Conservation (phyloP, 1,140 invertebrate genomes). For the Solen grandis region DNA sequence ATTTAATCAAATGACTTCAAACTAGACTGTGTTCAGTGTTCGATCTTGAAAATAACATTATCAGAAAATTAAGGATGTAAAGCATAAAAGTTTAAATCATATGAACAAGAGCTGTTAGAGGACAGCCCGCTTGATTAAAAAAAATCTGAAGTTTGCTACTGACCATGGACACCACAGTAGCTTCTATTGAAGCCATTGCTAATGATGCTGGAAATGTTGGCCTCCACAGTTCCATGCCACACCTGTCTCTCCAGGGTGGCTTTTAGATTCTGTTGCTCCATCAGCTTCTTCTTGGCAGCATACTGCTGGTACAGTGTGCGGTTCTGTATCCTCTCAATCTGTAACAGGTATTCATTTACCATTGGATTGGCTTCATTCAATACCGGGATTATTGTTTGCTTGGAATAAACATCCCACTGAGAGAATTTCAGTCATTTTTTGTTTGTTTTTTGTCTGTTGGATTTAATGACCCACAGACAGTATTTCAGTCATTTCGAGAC, state of each 20-base stretch:
- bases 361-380: too few relatives aligned
- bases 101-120: too few relatives aligned
- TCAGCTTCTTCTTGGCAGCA: constrained; percentile 57
- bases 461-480: too few relatives aligned
- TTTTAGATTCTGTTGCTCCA: constrained; percentile 51
- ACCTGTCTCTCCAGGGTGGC: constrained; percentile 37
- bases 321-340: constrained; percentile 73
- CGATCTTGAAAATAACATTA: neutral
- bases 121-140: too few relatives aligned
- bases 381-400: too few relatives aligned
- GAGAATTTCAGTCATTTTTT: too few relatives aligned
- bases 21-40: neutral
- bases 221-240: constrained; percentile 52
- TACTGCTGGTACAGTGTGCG: constrained; percentile 64
- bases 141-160: too few relatives aligned
- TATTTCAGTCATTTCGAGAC: too few relatives aligned
- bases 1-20: neutral
- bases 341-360: neutral
- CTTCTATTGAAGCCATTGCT: constrained; percentile 61
- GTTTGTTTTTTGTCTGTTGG: too few relatives aligned
- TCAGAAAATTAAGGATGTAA: neutral
- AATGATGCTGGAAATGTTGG: constrained; percentile 48
- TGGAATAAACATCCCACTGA: too few relatives aligned
- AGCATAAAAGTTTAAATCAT: too few relatives aligned
- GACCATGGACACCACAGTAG: constrained; percentile 49